Base-by-base conservation (phyloP, 2,888 invertebrate genomes). In the Dromius quadrimaculatus region DNA sequence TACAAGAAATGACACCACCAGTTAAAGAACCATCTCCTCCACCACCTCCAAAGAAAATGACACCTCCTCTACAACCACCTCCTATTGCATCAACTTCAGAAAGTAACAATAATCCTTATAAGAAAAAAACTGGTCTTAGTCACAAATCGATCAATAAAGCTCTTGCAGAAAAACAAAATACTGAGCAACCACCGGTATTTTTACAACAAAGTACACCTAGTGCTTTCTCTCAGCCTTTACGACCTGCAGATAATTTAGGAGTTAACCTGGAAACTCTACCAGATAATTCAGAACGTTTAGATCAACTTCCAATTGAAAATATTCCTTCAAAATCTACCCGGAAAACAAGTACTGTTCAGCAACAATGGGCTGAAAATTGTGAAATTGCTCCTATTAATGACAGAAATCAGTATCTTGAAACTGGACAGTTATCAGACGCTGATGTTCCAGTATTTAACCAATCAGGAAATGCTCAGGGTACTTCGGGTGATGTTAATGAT, bases 341-440 rank as follows among this genome's bases (percentile, higher is more conserved):
- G 72, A 76, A 32, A 76, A 76, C 61, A 72, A 75, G 63, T 59
- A 34, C 59, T n/a, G 45, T 71, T 13, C 73, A 71, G 34, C 76
- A 74, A 45, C 77, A 79, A 69, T 79, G 84, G 61, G 85, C 85
- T 1, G 88, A 87, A 71, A 88, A 87, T 77, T 81, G 86, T 76
- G 90, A 90, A 80, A 84, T 88, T 22, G 86, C 87, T 8, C 89
- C 90, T 0, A 88, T 87, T 72, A 88, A 87, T 78, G 92, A 92
- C 76, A 84, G 92, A 71, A 91, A 92, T 79, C 90, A 92, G 79
- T 92, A 92, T 79, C 81, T 92, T 71, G 91, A 92, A 81, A 92
- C 92, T 1, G 91, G 91, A 13, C 91, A 91, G 77, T 81, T 92
- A 50, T 90, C 90, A 1, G 87, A 88, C 75, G 82, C 83, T 6